Base-by-base conservation (phyloP, 1,140 invertebrate species). In the Pseudomyrmex gracilis region DNA sequence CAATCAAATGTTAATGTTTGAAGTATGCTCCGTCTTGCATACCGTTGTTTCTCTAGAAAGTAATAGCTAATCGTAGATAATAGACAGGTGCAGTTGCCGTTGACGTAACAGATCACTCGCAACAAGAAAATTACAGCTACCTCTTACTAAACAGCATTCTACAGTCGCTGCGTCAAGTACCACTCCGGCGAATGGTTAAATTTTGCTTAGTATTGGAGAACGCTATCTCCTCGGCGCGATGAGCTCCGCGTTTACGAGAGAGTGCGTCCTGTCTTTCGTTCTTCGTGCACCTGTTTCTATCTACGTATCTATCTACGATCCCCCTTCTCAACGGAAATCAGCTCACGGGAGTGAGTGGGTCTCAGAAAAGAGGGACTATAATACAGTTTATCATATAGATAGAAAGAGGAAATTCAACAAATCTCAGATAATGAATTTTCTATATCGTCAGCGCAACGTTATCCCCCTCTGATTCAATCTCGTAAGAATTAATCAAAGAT, bases 321-420 rank as follows among this genome's bases (percentile, higher is more conserved):
- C 53, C 51, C 5, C 53, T 34, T 57, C 34, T 80, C 20, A 58
- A 70, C 76, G 66, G 53, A 58, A 70, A 80, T 80, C 76, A 80
- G 53, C 66, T 55, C n/a, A 58, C 43, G 43, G 20, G 53, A 60
- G 20, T 17, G 53, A 58, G 53, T 68, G 51, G 17, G 4, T 43
- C 1, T 10, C 49, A 20, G 9, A 13, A 20, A 24, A 22, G 24
- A n/a, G 43, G 34, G n/a, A 4, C 5, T 9, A 17, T 57, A 71
- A 71, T 80, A 15, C 5, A 47, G 53, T 60, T 53, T 80, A 70
- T 80, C 53, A 45, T 15, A 10, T 13, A 58, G 1, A 78, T 68
- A 2, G 7, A 49, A 57, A 53, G 53, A 45, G 24, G 64, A 71
- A 80, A 71, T 58, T 12, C 53, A 34, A 8, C 43, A 58, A 68